Evolutionary conservation across 2,797 vertebrate species (phyloP).

Genomic region (Sebastes wilsoni): DNA sequence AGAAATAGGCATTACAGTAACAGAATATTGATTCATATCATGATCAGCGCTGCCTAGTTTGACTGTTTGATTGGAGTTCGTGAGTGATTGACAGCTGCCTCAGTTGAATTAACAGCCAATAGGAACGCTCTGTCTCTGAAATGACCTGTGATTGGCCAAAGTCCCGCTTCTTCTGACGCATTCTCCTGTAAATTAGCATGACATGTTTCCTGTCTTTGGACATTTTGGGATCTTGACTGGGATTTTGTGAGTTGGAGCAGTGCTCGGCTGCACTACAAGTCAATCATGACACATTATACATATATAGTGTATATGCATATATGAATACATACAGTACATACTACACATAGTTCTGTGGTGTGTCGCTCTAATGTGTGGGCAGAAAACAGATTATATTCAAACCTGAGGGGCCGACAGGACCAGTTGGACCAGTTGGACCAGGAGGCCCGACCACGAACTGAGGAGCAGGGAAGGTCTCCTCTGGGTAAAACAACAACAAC

Average conservation of each 20-base stretch:
- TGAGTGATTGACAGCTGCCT: background rate
- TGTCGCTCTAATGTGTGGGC: accelerated
- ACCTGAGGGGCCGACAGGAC: conserved; percentile 73
- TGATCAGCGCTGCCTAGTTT: background rate
- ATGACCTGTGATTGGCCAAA: too few species aligned
- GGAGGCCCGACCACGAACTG: conserved; percentile 46
- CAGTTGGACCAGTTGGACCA: conserved; percentile 65
- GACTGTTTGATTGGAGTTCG: background rate
- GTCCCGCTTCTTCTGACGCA: too few species aligned
- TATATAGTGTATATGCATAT: background rate
- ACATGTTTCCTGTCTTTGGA: background rate
- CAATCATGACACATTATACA: background rate
- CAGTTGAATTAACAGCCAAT: background rate
- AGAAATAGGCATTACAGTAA: background rate
- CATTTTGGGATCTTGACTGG: background rate
- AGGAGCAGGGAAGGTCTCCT: conserved; percentile 39
- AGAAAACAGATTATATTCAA: conserved; percentile 8
- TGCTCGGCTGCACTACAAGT: background rate
- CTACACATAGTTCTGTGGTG: background rate
- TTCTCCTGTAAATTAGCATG: background rate
- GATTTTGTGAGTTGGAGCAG: background rate
- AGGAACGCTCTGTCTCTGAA: too few species aligned
- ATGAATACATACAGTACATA: background rate
- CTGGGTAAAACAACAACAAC: conserved; percentile 8
- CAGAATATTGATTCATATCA: background rate